phyloP scores from a whole-genome alignment of 2,113 vertebrate genomes.

The Tetraodon nigroviridis region DNA sequence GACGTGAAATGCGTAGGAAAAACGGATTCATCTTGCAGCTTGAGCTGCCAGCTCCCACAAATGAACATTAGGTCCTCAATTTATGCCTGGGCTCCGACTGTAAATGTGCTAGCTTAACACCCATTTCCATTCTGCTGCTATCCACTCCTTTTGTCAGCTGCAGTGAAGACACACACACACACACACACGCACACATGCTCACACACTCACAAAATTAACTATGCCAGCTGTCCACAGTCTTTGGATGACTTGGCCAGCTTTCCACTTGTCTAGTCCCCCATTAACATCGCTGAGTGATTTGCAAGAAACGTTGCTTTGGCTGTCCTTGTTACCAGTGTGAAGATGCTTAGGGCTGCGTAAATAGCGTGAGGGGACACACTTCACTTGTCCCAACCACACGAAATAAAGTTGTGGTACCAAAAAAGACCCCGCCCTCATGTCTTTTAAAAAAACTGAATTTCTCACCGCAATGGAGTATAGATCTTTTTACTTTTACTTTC shows the following conservation, averaged over 20 bases:
- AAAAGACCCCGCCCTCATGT: slow-evolving; percentile 11
- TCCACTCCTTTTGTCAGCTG: slow-evolving; percentile 66
- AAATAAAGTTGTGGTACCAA: slow-evolving; percentile 13
- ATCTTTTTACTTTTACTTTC: slow-evolving; percentile 60
- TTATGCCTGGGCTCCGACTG: slow-evolving; percentile 67
- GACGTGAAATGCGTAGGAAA: slow-evolving; percentile 52
- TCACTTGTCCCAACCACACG: slow-evolving; percentile 52
- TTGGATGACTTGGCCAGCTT: slow-evolving; percentile 60
- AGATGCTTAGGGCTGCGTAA: slow-evolving; percentile 61
- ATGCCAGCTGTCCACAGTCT: slow-evolving; percentile 70
- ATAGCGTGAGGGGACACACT: slow-evolving; percentile 48
- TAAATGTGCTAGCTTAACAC: slow-evolving; percentile 71
- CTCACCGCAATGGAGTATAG: slow-evolving; percentile 57
- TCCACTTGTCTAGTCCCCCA: slow-evolving; percentile 49
- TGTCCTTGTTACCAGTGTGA: slow-evolving; percentile 56
- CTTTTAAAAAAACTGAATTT: slow-evolving; percentile 51
- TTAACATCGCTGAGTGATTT: slow-evolving; percentile 67
- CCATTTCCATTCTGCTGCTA: slow-evolving; percentile 57
- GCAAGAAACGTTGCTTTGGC: slow-evolving; percentile 55
- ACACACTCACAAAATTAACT: slow-evolving; percentile 59
- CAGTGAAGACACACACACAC: slow-evolving; percentile 51
- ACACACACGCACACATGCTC: slow-evolving; percentile 37
- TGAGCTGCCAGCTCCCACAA: slow-evolving; percentile 66
- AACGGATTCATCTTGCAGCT: slow-evolving; percentile 57
- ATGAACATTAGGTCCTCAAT: slow-evolving; percentile 70